Conservation (phyloP, 1,140 invertebrate genomes). For the Monochamus saltuarius region DNA sequence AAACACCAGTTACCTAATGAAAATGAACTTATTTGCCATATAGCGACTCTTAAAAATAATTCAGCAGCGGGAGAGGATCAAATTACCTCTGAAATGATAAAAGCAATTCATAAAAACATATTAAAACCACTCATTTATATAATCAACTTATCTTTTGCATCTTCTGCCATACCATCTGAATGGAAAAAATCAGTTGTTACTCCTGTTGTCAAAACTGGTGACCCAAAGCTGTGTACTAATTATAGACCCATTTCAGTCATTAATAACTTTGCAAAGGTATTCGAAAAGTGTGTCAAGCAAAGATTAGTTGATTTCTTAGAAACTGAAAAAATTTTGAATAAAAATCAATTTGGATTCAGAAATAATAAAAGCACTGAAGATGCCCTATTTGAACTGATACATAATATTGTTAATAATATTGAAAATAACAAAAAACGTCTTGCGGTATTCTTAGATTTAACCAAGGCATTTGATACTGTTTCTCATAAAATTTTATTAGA, state of each 20-base stretch:
- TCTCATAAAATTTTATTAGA: conserved; percentile 12
- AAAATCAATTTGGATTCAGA: conserved; percentile 16
- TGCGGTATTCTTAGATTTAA: conserved; percentile 14
- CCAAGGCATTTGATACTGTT: conserved; percentile 23
- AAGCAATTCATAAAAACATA: background rate
- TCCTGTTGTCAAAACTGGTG: background rate
- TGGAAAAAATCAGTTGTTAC: conserved; percentile 9
- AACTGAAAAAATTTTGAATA: conserved; percentile 13
- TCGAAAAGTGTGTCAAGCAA: background rate
- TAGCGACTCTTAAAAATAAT: background rate
- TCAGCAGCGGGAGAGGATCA: background rate
- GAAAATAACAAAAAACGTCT: conserved; percentile 7
- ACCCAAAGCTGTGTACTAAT: background rate
- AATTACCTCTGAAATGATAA: background rate
- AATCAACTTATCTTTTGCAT: conserved; percentile 7
- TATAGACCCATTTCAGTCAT: background rate
- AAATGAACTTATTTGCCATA: conserved; percentile 7
- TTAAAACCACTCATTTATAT: background rate
- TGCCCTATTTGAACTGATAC: conserved; percentile 6
- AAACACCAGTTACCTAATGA: background rate
- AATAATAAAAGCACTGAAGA: conserved; percentile 6
- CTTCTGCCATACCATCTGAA: background rate
- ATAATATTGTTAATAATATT: background rate
- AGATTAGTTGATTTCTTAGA: conserved; percentile 6
- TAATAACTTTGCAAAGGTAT: conserved; percentile 1